Evolutionary conservation across 1,140 invertebrate species (phyloP), one percentile per base, ranked within the genome.

Genomic region (Ooceraea biroi): DNA sequence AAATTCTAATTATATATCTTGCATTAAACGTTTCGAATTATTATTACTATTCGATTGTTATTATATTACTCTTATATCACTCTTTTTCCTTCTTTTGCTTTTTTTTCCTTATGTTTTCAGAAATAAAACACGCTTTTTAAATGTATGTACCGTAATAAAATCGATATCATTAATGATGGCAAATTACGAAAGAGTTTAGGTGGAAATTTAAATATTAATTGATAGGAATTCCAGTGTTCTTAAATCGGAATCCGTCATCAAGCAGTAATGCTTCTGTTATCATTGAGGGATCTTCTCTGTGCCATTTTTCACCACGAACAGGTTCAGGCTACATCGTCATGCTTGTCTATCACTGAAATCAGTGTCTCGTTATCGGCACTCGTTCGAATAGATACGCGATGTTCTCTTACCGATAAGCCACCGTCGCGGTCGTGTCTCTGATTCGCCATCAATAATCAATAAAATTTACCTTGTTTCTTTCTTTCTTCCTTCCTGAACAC

Each of bases 301-400:
- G 8, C 36, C 5, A 11, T 30, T 71, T 41, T 68, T 63, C 55
- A 22, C 17, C 41, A 36, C n/a, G 19, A 30, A n/a, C 27, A 48
- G 14, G 27, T 10, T 2, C 48, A 17, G 14, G 55, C 10, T n/a
- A n/a, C 41, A 19, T 65, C 8, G 4, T 25, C 30, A 19, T 78
- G 17, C 36, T 10, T 22, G 14, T 12, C 22, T 44, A 57, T 57
- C 68, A 52, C 41, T 61, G 69, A 74, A 82, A 73, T 82, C 57
- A 74, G 30, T 82, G 27, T 82, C 57, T 58, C 19, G 27, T 82
- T 82, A 82, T 82, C 78, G 78, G 22, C 5, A n/a, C 17, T 41
- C 19, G 44, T 61, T 72, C n/a, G 55, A 82, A 65, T 52, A 60
- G 69, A 61, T 82, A 82, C 17, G 48, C 27, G 30, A 48, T 48